Evolutionary conservation across 2,797 vertebrate genomes (phyloP), one percentile per base, ranked within the genome.

Genomic region (Neolamprologus multifasciatus): DNA sequence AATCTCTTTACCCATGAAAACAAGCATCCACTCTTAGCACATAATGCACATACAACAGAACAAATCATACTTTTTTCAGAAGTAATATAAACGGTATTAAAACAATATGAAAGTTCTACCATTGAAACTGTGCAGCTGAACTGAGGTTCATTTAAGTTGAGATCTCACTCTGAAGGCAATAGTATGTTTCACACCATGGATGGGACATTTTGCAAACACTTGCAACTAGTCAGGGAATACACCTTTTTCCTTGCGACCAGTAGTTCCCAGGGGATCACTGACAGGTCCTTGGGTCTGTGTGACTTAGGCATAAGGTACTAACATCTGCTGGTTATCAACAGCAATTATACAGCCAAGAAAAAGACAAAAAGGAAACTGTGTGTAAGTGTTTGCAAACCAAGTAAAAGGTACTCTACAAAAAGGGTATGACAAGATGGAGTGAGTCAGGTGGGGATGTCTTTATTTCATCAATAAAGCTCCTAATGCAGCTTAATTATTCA

Each of bases 401-500:
- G 50, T n/a, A n/a, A 77, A 11, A n/a, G 40, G 33, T 23, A 43
- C 26, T 79, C 45, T 55, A 50, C 13, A 77, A 45, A 57, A 38
- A 51, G 12, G 31, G 71, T 76, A 36, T 69, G 59, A 67, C n/a
- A 26, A 77, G 64, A 85, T 16, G 26, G 74, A 78, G 51, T 26
- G n/a, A 81, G 62, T 51, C 13, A 21, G 36, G 17, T 43, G 55
- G 87, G 21, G 50, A 62, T 78, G 69, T 79, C 79, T 87, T 87
- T 89, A 64, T 71, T 77, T 92, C 89, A 89, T 93, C 88, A 93
- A 88, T 91, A 86, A 89, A 88, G 54, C 43, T 80, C 85, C 91
- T 93, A 88, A 80, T 85, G 78, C 85, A 71, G 78, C 81, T 92
- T 69, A 91, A 92, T 89, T 91, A 92, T 93, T 88, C 83, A 88